These are phyloP conservation scores for Hyposmocoma kahamanoa DNA, from an alignment of 1,140 invertebrate genomes.

Conservation along the genomic window DNA sequence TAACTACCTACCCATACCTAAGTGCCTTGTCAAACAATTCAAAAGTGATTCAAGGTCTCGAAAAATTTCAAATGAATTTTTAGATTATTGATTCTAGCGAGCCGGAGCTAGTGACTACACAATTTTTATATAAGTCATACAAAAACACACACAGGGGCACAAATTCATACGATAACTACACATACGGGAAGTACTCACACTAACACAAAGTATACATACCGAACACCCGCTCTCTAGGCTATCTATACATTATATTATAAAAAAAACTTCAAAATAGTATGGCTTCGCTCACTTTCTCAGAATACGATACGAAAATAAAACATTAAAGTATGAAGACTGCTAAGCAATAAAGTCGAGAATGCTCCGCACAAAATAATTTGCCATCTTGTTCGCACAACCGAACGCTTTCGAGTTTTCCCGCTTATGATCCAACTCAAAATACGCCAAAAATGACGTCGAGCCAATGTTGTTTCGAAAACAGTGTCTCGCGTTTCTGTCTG, in stretches of 20 bases:
- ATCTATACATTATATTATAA: constrained; percentile 56
- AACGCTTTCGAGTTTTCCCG: constrained; percentile 71
- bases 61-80: constrained; percentile 65
- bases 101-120: constrained; percentile 45
- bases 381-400: constrained; percentile 56
- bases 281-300: constrained; percentile 49
- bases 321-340: constrained; percentile 35
- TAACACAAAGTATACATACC: constrained; percentile 50
- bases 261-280: constrained; percentile 70
- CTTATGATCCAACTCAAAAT: constrained; percentile 69
- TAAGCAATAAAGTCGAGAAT: constrained; percentile 46
- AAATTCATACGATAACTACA: constrained; percentile 49
- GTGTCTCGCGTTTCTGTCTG: constrained; percentile 59
- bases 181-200: constrained; percentile 66
- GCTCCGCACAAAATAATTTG: constrained; percentile 19
- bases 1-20: too few species aligned
- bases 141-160: constrained; percentile 43
- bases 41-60: too few species aligned
- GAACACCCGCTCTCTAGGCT: constrained; percentile 57
- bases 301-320: constrained; percentile 39
- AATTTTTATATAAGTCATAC: constrained; percentile 62
- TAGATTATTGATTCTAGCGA: constrained; percentile 60
- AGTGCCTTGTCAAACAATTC: too few species aligned
- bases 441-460: constrained; percentile 71
- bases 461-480: constrained; percentile 68